These are phyloP conservation scores for Schrankia costaestrigalis DNA, from an alignment of 2,888 invertebrate species.

Conservation along the genomic window DNA sequence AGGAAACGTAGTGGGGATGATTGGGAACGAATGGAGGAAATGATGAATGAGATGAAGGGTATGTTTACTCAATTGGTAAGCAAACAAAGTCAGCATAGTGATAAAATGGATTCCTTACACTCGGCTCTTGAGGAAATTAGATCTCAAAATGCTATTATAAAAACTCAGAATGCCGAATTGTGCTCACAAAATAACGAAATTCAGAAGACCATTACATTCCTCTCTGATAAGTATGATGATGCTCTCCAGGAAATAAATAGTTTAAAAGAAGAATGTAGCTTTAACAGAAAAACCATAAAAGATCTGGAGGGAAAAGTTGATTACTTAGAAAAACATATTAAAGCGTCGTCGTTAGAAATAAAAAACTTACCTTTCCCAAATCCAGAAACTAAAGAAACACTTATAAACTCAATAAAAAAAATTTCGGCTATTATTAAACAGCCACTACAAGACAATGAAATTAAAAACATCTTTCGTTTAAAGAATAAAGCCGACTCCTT, in stretches of 20 bases:
- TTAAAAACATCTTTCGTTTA: too few species aligned
- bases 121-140: background rate
- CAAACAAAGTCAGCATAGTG: background rate
- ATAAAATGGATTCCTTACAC: background rate
- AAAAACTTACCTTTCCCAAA: too few species aligned
- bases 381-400: too few species aligned
- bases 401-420: too few species aligned
- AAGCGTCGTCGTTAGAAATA: too few species aligned
- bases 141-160: slow-evolving; percentile 6
- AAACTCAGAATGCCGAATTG: slow-evolving; percentile 9
- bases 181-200: slow-evolving; percentile 9
- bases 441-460: too few species aligned
- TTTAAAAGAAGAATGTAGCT: too few species aligned
- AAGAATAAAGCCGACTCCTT: too few species aligned
- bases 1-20: background rate
- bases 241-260: background rate
- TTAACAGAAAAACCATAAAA: too few species aligned
- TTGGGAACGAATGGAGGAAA: background rate
- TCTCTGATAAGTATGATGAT: background rate
- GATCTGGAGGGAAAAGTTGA: too few species aligned
- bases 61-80: background rate
- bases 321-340: too few species aligned
- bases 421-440: too few species aligned
- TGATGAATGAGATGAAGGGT: background rate
- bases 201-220: background rate